Evolutionary conservation across 2,113 vertebrate genomes (phyloP), one percentile per base, ranked within the genome.

Genomic region (Ia io): DNA sequence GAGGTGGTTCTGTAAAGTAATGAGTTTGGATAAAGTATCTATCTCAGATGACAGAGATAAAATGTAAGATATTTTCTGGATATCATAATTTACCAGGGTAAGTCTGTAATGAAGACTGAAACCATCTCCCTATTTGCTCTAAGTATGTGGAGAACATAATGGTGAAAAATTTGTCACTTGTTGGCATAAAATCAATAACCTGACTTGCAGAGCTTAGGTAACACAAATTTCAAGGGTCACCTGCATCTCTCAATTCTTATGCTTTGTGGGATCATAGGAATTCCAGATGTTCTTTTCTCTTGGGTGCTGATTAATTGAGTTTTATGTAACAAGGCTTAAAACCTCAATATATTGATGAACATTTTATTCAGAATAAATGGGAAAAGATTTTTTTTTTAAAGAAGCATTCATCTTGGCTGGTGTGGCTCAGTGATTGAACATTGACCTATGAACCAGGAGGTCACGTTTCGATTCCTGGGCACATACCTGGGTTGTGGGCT

Each of bases 351-450:
- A 30, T 59, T 77, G 25, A 53, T 69, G 70, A 37, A 35, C 22
- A 32, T 65, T 93, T 96, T 23, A 76, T 84, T 84, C 37, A 80
- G 44, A 76, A 79, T 85, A 70, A 73, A 65, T 74, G 59, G 51
- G 30, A 76, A 28, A 37, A 80, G 32, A 51, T n/a, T 76, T 47
- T 76, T 18, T 76, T 76, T 76, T 22, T 61, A 67, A 59, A 88
- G 51, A 51, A 65, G 10, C 23, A 59, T 59, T 59, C 23, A 25
- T 59, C 23, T 59, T 59, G 22, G 23, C 56, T 59, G 56, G 9
- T 59, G 56, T 59, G 56, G 23, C 23, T 59, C 56, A 25, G 22
- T 59, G 56, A 59, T 25, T 59, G 56, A 59, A 25, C 23, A 59
- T 59, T 1, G 23, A 59, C 23, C 56, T 10, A 59, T 59, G 20